Evolutionary conservation across 2,888 invertebrate species (phyloP).

Genomic region (Drosophila colorata): DNA sequence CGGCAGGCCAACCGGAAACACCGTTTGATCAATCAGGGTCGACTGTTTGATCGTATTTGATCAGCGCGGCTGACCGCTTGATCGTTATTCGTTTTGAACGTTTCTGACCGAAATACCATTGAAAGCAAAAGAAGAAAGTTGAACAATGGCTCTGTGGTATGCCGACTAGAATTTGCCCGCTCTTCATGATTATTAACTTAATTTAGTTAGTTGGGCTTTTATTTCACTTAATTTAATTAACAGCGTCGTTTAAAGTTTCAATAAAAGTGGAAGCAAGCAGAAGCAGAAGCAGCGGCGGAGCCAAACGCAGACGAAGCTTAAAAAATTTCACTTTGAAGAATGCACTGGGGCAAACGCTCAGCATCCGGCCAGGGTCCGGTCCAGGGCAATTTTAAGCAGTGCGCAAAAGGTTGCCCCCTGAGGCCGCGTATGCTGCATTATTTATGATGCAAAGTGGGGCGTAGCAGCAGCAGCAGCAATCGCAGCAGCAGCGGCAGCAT

Average conservation of each 20-base stretch:
- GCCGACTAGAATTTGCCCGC: conserved; percentile 53
- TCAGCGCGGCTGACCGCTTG: conserved; percentile 15
- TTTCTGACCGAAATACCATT: conserved; percentile 78
- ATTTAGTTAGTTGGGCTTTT: conserved; percentile 65
- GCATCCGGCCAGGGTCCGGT: conserved; percentile 47
- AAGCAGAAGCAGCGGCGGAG: no score
- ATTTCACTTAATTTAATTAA: conserved; percentile 77
- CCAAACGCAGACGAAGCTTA: conserved; percentile 11
- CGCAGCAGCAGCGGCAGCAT: conserved; percentile 24
- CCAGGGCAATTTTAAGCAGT: conserved; percentile 29
- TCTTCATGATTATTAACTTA: conserved; percentile 57
- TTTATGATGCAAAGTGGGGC: conserved; percentile 69
- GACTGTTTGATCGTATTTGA: conserved; percentile 23
- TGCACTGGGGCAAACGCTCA: conserved; percentile 57
- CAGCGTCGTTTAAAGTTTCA: conserved; percentile 58
- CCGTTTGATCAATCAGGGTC: conserved; percentile 67
- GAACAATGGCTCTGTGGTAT: conserved; percentile 47
- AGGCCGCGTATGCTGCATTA: conserved; percentile 40
- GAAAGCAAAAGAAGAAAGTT: conserved; percentile 78
- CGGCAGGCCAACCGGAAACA: conserved; percentile 65
- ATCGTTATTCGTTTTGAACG: conserved; percentile 43
- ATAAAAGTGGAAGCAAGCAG: conserved; percentile 25
- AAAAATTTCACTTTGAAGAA: conserved; percentile 78
- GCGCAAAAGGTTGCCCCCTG: conserved; percentile 12
- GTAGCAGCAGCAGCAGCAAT: conserved; percentile 11